These are phyloP conservation scores for Paramormyrops hopkinsi DNA, from an alignment of 2,797 vertebrate genomes.

Conservation along the genomic window DNA sequence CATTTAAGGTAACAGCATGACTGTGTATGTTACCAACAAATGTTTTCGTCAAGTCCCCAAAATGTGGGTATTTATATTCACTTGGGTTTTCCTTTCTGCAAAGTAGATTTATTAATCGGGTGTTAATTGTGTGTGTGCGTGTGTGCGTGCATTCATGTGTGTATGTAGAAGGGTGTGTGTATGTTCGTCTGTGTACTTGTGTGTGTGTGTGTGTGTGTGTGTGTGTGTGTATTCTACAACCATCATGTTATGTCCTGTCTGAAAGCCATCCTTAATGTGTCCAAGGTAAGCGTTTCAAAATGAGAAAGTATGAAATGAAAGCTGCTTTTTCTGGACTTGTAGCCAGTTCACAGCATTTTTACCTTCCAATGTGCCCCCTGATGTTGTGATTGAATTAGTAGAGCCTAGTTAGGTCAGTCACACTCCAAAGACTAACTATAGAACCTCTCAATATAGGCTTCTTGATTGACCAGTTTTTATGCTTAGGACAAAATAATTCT, in stretches of 20 bases:
- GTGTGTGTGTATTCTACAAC: not conserved
- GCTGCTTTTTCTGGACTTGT: not conserved
- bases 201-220: not conserved
- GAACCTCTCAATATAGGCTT: not conserved
- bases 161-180: not conserved
- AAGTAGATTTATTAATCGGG: not conserved
- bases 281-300: not conserved
- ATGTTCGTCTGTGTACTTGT: too few relatives aligned
- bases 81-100: not conserved
- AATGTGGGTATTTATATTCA: slow-evolving; percentile 1
- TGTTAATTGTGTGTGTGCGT: not conserved
- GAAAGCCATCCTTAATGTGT: not conserved
- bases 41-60: not conserved
- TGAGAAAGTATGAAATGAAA: not conserved
- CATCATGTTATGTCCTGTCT: not conserved
- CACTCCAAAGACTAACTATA: not conserved
- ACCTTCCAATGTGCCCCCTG: not conserved
- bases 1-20: not conserved
- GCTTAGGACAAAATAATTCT: not conserved
- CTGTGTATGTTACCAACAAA: not conserved
- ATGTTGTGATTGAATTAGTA: not conserved
- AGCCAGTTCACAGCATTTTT: not conserved
- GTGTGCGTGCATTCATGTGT: too few relatives aligned
- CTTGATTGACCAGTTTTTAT: not conserved
- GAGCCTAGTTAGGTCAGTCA: not conserved